phyloP scores from a whole-genome alignment of 2,888 invertebrate genomes.

The Pharmacophagus antenor region DNA sequence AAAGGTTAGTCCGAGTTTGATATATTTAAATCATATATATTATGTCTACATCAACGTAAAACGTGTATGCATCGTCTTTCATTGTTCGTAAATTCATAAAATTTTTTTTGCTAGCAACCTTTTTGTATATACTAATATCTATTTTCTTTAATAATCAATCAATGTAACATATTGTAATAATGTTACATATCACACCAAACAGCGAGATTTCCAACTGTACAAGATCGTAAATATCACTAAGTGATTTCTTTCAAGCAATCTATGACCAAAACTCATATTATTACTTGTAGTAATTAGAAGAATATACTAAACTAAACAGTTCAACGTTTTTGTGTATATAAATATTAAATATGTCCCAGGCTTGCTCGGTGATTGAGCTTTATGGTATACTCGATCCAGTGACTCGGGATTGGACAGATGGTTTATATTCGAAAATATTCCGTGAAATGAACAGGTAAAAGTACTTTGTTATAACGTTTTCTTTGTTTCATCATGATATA shows the following conservation, averaged over 20 bases:
- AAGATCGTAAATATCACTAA: too few relatives aligned
- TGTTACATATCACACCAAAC: too few relatives aligned
- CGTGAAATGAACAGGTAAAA: conserved; percentile 90
- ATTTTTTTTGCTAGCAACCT: too few relatives aligned
- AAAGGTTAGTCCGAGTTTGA: conserved; percentile 81
- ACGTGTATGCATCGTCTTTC: too few relatives aligned
- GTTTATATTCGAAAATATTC: conserved; percentile 93
- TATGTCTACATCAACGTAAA: neutral
- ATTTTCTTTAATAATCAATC: too few relatives aligned
- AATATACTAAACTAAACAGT: neutral
- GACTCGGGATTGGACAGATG: conserved; percentile 96
- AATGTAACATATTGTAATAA: too few relatives aligned
- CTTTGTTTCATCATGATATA: neutral
- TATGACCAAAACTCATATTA: too few relatives aligned
- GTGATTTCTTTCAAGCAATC: too few relatives aligned
- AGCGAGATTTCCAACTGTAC: too few relatives aligned
- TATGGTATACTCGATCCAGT: conserved; percentile 93
- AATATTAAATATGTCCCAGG: conserved; percentile 67
- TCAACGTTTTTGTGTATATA: neutral
- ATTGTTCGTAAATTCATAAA: too few relatives aligned
- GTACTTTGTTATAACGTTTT: neutral
- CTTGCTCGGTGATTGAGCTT: conserved; percentile 92
- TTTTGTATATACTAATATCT: too few relatives aligned
- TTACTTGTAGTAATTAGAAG: too few relatives aligned
- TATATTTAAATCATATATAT: neutral